These are phyloP conservation scores for Seira musarum DNA, from an alignment of 2,888 invertebrate genomes.

Conservation along the genomic window DNA sequence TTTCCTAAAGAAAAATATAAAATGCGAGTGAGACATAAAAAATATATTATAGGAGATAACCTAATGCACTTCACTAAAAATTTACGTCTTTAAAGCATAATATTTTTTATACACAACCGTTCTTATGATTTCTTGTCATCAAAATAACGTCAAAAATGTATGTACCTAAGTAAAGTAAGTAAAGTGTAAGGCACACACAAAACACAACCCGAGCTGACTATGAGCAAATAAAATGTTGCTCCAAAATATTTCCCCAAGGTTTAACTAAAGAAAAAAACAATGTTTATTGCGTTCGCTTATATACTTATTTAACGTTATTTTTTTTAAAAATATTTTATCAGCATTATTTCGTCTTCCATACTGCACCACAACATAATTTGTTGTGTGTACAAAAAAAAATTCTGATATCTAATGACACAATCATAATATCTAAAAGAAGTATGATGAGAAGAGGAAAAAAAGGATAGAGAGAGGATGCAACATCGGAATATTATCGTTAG, in stretches of 20 bases:
- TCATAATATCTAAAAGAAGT: slow-evolving; percentile 5
- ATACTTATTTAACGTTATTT: background rate
- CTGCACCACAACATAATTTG: slow-evolving; percentile 38
- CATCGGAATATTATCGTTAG: background rate
- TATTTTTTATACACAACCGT: background rate
- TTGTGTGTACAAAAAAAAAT: slow-evolving; percentile 10
- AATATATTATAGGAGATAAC: slow-evolving; percentile 36
- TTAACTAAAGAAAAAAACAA: background rate
- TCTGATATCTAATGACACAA: slow-evolving; percentile 16
- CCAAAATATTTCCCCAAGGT: slow-evolving; percentile 12
- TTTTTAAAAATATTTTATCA: slow-evolving; percentile 34
- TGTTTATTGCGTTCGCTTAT: slow-evolving; percentile 32
- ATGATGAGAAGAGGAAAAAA: slow-evolving; percentile 10
- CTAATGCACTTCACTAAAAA: slow-evolving; percentile 48
- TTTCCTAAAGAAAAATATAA: slow-evolving; percentile 29
- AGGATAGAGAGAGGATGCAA: slow-evolving; percentile 6
- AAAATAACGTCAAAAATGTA: background rate
- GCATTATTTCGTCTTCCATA: slow-evolving; percentile 48
- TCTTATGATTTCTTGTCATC: slow-evolving; percentile 10
- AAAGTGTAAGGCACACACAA: too few species aligned
- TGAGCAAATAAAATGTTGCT: background rate
- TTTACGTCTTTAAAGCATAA: background rate
- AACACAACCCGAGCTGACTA: background rate
- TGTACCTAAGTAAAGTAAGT: too few species aligned
- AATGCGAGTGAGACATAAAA: slow-evolving; percentile 16